These are phyloP conservation scores for Arge pagana DNA, from an alignment of 2,888 invertebrate genomes.

Conservation along the genomic window DNA sequence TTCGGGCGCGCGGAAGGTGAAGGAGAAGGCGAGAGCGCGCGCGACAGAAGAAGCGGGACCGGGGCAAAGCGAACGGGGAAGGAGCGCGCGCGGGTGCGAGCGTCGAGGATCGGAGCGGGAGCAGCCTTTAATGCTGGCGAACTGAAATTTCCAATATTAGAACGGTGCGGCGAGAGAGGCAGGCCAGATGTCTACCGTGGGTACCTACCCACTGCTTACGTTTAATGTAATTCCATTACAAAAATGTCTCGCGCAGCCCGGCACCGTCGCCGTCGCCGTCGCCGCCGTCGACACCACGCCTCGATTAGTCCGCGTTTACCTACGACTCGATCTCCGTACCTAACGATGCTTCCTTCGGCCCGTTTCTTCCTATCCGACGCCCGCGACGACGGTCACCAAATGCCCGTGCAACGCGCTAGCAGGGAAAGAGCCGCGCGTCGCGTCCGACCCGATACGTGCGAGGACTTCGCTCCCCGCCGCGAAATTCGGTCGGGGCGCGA, in stretches of 20 bases:
- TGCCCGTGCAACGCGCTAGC: too few relatives aligned
- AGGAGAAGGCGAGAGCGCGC: neutral
- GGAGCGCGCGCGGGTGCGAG: too few relatives aligned
- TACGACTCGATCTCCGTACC: neutral
- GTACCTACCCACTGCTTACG: slow-evolving; percentile 31
- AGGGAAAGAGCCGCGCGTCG: too few relatives aligned
- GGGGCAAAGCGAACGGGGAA: neutral
- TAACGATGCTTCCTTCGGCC: neutral
- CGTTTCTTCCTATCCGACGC: neutral
- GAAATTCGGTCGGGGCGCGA: too few relatives aligned
- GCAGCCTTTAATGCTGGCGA: slow-evolving; percentile 32
- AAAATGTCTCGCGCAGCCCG: slow-evolving; percentile 56
- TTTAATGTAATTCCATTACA: slow-evolving; percentile 56
- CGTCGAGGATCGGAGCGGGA: slow-evolving; percentile 26
- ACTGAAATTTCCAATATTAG: slow-evolving; percentile 58
- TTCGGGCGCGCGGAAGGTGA: slow-evolving; percentile 14
- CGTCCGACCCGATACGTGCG: too few relatives aligned
- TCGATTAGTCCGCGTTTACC: neutral
- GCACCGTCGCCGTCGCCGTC: slow-evolving; percentile 26
- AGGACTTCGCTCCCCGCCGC: too few relatives aligned
- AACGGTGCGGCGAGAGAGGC: slow-evolving; percentile 50
- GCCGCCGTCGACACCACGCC: neutral
- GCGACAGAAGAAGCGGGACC: neutral
- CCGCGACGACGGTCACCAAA: neutral
- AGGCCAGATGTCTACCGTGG: slow-evolving; percentile 54